Conservation (phyloP, 1,140 invertebrate species). For the Lithobius niger region DNA sequence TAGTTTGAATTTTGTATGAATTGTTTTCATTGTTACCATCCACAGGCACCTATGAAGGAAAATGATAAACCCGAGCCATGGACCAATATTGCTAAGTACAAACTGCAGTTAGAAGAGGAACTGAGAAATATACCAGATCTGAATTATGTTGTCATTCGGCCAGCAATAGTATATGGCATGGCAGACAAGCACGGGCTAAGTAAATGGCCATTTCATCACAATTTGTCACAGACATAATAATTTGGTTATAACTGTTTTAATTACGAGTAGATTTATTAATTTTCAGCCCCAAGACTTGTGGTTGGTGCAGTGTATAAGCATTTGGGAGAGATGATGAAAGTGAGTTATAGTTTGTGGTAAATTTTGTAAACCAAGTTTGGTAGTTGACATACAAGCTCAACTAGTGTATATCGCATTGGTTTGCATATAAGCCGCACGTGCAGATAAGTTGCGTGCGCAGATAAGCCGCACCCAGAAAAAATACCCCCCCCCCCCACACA, state of each 20-base stretch:
- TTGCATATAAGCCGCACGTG: no score
- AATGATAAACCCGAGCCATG: constrained; percentile 59
- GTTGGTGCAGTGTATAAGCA: constrained; percentile 78
- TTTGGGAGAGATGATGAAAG: constrained; percentile 74
- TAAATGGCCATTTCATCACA: constrained; percentile 37
- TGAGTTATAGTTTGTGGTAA: constrained; percentile 13
- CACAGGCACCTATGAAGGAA: constrained; percentile 59
- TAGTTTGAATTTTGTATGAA: no score
- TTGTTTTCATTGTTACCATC: no score
- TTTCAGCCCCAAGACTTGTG: constrained; percentile 61
- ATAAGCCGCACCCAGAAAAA: no score
- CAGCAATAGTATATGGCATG: constrained; percentile 71
- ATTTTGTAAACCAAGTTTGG: not conserved
- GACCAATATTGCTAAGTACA: constrained; percentile 68
- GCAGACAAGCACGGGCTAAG: constrained; percentile 69
- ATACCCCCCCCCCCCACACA: no score
- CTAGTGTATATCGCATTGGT: no score
- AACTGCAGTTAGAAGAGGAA: constrained; percentile 66
- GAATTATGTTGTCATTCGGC: constrained; percentile 65
- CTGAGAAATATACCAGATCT: constrained; percentile 49
- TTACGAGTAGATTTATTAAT: constrained; percentile 16
- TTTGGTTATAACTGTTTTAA: not conserved
- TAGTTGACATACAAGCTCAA: no score
- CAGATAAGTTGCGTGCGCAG: no score
- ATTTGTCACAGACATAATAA: not conserved